Conservation (phyloP, 2,888 invertebrate species). For the Stictocephala bisonia region DNA sequence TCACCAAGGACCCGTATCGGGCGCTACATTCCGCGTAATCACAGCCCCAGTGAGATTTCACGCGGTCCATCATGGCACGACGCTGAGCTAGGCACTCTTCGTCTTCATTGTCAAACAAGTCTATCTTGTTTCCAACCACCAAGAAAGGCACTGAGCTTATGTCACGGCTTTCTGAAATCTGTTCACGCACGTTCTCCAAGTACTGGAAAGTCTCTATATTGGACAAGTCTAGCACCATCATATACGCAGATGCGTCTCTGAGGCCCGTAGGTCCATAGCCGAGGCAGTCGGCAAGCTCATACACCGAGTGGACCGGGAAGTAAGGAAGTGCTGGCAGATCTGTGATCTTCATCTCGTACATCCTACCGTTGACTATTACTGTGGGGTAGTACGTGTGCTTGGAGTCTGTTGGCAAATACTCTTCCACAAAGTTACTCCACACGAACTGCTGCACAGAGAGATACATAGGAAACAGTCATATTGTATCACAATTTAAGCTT, state of each 20-base stretch:
- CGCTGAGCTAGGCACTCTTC: conserved; percentile 6
- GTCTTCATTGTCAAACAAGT: conserved; percentile 66
- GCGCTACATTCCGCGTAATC: conserved; percentile 80
- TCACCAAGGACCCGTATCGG: conserved; percentile 90
- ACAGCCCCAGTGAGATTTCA: conserved; percentile 96
- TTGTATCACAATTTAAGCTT: background rate
- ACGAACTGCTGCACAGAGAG: conserved; percentile 90
- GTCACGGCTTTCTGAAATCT: conserved; percentile 91
- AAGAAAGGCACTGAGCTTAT: conserved; percentile 72
- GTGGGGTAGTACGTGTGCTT: conserved; percentile 85
- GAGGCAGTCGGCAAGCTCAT: conserved; percentile 90
- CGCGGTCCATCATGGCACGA: conserved; percentile 74
- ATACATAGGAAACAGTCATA: background rate
- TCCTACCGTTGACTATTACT: conserved; percentile 84
- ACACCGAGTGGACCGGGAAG: conserved; percentile 93
- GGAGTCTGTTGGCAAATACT: conserved; percentile 79
- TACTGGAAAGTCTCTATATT: conserved; percentile 93
- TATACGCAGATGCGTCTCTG: conserved; percentile 89
- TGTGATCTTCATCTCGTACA: conserved; percentile 88
- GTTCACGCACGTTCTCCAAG: conserved; percentile 89
- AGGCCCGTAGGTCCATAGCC: conserved; percentile 87
- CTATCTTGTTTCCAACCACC: conserved; percentile 79
- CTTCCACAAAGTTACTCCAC: conserved; percentile 84
- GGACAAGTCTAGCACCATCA: conserved; percentile 90
- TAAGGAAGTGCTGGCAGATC: conserved; percentile 88